Conservation (phyloP, 2,888 invertebrate genomes). For the Octonoba sinensis region DNA sequence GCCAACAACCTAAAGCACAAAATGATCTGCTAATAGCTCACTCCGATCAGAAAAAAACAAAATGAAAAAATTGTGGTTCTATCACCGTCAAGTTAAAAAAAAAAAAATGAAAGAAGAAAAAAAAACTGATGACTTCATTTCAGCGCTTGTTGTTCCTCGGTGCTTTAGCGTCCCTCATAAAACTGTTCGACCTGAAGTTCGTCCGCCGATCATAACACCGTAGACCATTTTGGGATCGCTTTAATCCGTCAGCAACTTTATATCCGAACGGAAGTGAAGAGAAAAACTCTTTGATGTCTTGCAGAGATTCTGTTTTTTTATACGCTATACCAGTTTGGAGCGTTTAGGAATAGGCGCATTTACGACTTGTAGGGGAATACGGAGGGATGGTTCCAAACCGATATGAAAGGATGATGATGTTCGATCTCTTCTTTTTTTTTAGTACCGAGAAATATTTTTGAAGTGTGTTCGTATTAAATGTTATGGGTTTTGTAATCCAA, state of each 20-base stretch:
- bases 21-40: too few relatives aligned
- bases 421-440: slow-evolving; percentile 20
- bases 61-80: too few relatives aligned
- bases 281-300: too few relatives aligned
- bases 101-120: slow-evolving; percentile 5
- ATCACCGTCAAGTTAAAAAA: background rate
- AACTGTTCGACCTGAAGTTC: background rate
- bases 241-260: slow-evolving; percentile 48
- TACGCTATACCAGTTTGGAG: background rate
- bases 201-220: slow-evolving; percentile 38
- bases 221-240: slow-evolving; percentile 49
- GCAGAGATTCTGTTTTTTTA: background rate
- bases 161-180: slow-evolving; percentile 27
- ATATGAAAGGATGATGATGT: slow-evolving; percentile 42
- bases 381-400: slow-evolving; percentile 15
- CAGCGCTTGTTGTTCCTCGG: slow-evolving; percentile 43
- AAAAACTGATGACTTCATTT: slow-evolving; percentile 23
- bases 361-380: background rate
- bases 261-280: slow-evolving; percentile 10
- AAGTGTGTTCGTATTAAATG: slow-evolving; percentile 1
- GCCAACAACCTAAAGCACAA: too few relatives aligned
- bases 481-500: too few relatives aligned
- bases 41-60: too few relatives aligned
- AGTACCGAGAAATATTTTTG: slow-evolving; percentile 16
- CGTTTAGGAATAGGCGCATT: background rate